Conservation (phyloP, 1,140 invertebrate genomes). For the Mya arenaria region DNA sequence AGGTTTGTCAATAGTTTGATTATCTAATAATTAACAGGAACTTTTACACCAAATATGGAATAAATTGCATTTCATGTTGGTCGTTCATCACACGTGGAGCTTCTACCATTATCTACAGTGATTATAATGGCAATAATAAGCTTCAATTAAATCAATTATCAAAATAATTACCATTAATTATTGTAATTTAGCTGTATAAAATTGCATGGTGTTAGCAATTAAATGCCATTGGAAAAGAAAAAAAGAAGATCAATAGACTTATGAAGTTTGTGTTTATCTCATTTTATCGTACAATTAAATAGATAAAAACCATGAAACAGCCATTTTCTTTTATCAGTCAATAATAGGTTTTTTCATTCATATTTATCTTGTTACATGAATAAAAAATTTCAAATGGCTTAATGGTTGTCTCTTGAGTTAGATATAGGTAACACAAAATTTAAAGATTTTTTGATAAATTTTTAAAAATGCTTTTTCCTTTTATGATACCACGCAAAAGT, state of each 20-base stretch:
- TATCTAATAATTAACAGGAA: conserved; percentile 18
- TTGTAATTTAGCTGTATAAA: conserved; percentile 16
- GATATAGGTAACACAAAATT: conserved; percentile 1
- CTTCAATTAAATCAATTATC: conserved; percentile 49
- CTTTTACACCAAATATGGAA: conserved; percentile 22
- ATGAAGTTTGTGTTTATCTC: conserved; percentile 26
- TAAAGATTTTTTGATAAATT: too few species aligned
- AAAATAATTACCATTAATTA: conserved; percentile 48
- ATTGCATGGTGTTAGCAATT: conserved; percentile 41
- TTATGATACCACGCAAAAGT: conserved; percentile 10
- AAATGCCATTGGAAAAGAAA: conserved; percentile 4
- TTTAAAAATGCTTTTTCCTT: not conserved
- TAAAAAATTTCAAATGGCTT: not conserved
- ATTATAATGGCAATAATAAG: conserved; percentile 45
- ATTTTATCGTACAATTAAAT: conserved; percentile 35
- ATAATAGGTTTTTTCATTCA: not conserved
- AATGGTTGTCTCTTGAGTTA: too few species aligned
- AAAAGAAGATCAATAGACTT: conserved; percentile 28
- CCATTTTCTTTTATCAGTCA: conserved; percentile 1
- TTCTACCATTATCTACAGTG: conserved; percentile 15
- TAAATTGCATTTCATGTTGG: conserved; percentile 33
- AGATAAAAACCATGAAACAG: conserved; percentile 26
- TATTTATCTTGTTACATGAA: not conserved
- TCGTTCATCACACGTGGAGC: conserved; percentile 30
- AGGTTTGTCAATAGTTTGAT: not conserved